A percentile compares a stretch with the other conserved stretches of the same genome.
These are phyloP conservation scores for Hylaea fasciaria DNA, from an alignment of 2,888 invertebrate species.

Conservation along the genomic window DNA sequence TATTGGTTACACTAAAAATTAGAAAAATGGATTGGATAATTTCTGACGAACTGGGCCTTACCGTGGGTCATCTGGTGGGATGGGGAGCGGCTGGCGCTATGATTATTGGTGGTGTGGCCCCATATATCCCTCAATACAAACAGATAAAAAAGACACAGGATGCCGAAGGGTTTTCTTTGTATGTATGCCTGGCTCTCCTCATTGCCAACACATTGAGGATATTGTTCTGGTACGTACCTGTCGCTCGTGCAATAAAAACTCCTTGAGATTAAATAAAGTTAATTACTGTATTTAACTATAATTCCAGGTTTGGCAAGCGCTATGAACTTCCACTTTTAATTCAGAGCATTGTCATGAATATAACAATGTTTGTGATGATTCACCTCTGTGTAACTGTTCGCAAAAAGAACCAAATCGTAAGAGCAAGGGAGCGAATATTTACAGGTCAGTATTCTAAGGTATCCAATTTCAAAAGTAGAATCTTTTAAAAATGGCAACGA, in stretches of 20 bases:
- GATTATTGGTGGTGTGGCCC: slow-evolving; percentile 97
- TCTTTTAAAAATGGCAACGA: neutral
- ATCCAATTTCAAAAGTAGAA: neutral
- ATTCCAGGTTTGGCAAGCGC: slow-evolving; percentile 97
- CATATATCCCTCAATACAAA: slow-evolving; percentile 97
- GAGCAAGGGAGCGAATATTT: slow-evolving; percentile 91
- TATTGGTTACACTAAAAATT: slow-evolving; percentile 7
- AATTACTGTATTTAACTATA: slow-evolving; percentile 2
- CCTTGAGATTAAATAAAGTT: neutral
- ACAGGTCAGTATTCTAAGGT: slow-evolving; percentile 86
- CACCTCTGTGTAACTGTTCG: slow-evolving; percentile 95
- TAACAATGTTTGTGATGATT: slow-evolving; percentile 98
- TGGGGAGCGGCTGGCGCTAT: slow-evolving; percentile 94
- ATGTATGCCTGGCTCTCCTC: slow-evolving; percentile 97
- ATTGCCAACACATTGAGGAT: slow-evolving; percentile 98
- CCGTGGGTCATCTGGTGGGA: slow-evolving; percentile 90
- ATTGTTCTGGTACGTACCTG: slow-evolving; percentile 98
- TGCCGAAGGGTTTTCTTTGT: slow-evolving; percentile 98
- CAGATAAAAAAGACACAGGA: slow-evolving; percentile 96
- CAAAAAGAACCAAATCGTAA: slow-evolving; percentile 91
- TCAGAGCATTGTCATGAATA: slow-evolving; percentile 98
- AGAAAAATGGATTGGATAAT: slow-evolving; percentile 90
- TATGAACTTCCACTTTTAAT: slow-evolving; percentile 97
- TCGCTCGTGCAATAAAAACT: slow-evolving; percentile 1
- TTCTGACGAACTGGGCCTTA: slow-evolving; percentile 89